phyloP scores from a whole-genome alignment of 2,113 vertebrate genomes.

The Chlamydotis undulata region DNA sequence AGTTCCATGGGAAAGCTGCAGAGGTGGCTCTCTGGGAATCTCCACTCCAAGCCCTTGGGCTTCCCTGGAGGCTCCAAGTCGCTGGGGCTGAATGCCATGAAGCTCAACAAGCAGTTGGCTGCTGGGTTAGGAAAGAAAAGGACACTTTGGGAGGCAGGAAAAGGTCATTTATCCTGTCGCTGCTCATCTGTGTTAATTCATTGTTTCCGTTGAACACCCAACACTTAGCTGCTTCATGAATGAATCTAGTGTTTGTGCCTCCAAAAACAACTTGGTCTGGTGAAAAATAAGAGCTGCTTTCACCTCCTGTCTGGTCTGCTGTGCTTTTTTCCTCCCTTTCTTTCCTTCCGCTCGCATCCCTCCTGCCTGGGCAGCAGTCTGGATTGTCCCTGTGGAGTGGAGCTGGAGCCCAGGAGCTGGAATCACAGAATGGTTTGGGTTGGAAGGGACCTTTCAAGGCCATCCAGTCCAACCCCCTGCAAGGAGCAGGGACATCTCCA shows the following conservation, averaged over 20 bases:
- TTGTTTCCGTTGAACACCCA: constrained; percentile 50
- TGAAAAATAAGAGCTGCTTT: constrained; percentile 29
- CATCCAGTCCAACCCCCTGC: background rate
- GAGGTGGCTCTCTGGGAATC: background rate
- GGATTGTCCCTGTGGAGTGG: rapidly evolving
- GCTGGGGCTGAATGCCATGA: background rate
- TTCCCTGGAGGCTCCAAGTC: background rate
- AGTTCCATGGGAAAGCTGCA: background rate
- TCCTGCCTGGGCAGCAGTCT: background rate
- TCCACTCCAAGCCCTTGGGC: constrained; percentile 25
- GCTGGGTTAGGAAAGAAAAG: constrained; percentile 42
- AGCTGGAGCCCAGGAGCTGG: background rate
- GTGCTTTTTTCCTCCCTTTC: background rate
- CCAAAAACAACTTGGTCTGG: constrained; percentile 25
- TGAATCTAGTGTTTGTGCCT: constrained; percentile 11
- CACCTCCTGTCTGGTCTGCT: background rate
- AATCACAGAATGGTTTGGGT: background rate
- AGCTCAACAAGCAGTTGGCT: background rate
- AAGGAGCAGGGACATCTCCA: background rate
- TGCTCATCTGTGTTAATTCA: constrained; percentile 56
- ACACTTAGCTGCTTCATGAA: constrained; percentile 31
- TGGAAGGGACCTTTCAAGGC: background rate
- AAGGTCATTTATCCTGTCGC: constrained; percentile 21
- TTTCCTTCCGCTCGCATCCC: background rate
- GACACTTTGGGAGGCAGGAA: constrained; percentile 31